Evolutionary conservation across 2,113 vertebrate species (phyloP).

Genomic region (Elanus axillaris): DNA sequence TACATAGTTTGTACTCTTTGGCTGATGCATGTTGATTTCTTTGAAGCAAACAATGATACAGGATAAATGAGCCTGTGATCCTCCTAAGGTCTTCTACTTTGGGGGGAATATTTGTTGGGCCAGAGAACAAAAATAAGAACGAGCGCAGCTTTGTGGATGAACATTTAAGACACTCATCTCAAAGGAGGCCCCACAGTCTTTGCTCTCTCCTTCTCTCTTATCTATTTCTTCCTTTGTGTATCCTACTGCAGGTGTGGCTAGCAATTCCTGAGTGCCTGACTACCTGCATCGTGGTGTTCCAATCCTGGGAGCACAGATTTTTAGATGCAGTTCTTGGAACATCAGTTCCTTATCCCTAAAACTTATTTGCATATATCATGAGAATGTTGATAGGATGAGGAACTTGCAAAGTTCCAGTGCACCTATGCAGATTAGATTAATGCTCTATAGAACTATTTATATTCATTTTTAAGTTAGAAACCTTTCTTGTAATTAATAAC

Average conservation of each 20-base stretch:
- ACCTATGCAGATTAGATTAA: background rate
- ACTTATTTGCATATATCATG: background rate
- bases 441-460: background rate
- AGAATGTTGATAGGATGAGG: background rate
- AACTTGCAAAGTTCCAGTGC: background rate
- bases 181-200: background rate
- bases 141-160: background rate
- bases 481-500: background rate
- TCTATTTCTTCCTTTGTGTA: background rate
- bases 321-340: background rate
- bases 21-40: background rate
- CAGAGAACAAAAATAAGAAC: background rate
- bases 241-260: background rate
- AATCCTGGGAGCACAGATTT: background rate
- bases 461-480: background rate
- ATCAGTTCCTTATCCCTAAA: background rate
- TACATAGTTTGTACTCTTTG: background rate
- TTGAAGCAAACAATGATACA: background rate
- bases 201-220: background rate
- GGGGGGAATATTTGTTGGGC: background rate
- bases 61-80: background rate
- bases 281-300: background rate
- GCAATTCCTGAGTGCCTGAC: background rate
- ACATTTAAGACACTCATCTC: background rate
- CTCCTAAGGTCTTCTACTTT: background rate